Conservation (phyloP, 2,888 invertebrate genomes). For the Gnatocerus cornutus region DNA sequence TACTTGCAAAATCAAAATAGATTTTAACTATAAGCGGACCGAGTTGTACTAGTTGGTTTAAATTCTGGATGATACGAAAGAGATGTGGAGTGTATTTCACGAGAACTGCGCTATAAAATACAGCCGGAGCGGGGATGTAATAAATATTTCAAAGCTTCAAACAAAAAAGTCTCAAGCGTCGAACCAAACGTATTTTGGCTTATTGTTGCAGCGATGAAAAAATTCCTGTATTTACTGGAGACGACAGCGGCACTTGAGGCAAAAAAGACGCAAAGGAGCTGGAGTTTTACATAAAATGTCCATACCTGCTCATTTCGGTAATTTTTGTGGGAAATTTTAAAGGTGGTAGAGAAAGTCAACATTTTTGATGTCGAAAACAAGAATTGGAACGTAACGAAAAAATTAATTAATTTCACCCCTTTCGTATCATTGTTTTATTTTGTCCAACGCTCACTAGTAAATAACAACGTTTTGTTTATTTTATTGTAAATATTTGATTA, state of each 20-base stretch:
- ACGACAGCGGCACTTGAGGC: conserved; percentile 5
- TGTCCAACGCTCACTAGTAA: no score
- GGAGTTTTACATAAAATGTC: no score
- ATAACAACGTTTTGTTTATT: no score
- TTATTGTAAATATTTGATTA: no score
- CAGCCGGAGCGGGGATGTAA: conserved; percentile 32
- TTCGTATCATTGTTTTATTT: no score
- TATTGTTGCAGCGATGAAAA: conserved; percentile 12
- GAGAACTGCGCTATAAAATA: conserved; percentile 39
- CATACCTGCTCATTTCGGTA: no score
- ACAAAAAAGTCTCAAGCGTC: conserved; percentile 15
- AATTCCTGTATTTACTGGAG: not conserved
- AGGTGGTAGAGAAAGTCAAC: no score
- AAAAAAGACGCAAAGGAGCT: not conserved
- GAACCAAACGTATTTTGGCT: conserved; percentile 10
- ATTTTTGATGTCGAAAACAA: no score
- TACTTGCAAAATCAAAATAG: conserved; percentile 34
- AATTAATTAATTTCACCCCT: no score
- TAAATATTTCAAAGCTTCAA: conserved; percentile 38
- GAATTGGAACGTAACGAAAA: no score
- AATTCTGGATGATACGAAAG: conserved; percentile 20
- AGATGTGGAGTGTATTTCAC: conserved; percentile 19
- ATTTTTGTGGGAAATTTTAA: no score
- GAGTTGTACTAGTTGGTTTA: conserved; percentile 1
- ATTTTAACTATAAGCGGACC: conserved; percentile 17